Evolutionary conservation across 1,140 invertebrate genomes (phyloP).

Genomic region (Pararge aegeria): DNA sequence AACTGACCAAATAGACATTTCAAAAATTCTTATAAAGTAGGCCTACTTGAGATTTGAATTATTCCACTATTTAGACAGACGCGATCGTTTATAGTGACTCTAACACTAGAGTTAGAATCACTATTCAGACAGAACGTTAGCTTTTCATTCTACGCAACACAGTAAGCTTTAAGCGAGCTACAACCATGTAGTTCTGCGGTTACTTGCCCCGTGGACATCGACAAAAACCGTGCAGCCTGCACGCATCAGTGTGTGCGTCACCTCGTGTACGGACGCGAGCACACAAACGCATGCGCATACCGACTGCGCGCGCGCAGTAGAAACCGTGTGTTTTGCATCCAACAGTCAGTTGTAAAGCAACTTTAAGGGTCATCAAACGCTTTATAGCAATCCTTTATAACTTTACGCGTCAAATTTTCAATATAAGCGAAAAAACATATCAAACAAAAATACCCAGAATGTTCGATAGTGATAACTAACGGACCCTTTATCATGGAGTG

Average conservation of each 20-base stretch:
- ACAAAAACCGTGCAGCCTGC: conserved; percentile 76
- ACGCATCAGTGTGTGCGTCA: conserved; percentile 43
- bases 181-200: conserved; percentile 48
- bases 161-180: conserved; percentile 34
- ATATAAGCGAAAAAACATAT: conserved; percentile 26
- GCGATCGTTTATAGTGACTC: too few relatives aligned
- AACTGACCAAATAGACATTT: too few relatives aligned
- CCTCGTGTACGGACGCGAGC: conserved; percentile 37
- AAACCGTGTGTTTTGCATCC: conserved; percentile 71
- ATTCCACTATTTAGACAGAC: too few relatives aligned
- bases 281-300: conserved; percentile 59
- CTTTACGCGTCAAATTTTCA: conserved; percentile 41
- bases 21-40: too few relatives aligned
- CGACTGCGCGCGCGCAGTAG: conserved; percentile 63
- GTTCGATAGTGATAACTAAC: neutral
- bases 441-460: conserved; percentile 6
- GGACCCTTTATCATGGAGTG: too few relatives aligned
- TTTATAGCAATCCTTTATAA: conserved; percentile 52
- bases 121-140: too few relatives aligned
- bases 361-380: conserved; percentile 75
- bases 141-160: too few relatives aligned
- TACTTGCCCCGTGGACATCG: conserved; percentile 77
- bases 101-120: too few relatives aligned
- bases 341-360: conserved; percentile 67
- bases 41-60: too few relatives aligned